Base-by-base conservation (phyloP, 1,140 invertebrate species). In the Procambarus virginalis region DNA sequence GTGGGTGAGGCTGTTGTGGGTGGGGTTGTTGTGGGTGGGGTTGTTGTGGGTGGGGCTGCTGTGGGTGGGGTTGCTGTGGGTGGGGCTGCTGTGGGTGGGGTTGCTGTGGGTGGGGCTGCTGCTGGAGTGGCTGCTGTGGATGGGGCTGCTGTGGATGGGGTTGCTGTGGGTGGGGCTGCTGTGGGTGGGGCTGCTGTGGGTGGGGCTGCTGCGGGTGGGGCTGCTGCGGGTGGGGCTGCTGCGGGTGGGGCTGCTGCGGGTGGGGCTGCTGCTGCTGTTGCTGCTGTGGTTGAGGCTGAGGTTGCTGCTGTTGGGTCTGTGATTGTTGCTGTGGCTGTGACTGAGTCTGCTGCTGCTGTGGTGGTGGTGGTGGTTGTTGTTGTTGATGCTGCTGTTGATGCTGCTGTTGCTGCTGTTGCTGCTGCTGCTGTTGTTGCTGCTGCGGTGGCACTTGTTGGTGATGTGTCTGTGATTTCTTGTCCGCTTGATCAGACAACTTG, bases 401-500 rank as follows among this genome's bases (percentile, higher is more conserved):
- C 22, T 80, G 86, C 55, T 89, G 86, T 64, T 82, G 86, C 22
- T 82, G 86, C 22, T 73, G 68, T 14, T 79, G 79, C 22, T 82
- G 86, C 51, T 89, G 86, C 64, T 86, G 80, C 10, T 80, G 89
- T 64, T 91, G 91, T 45, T 91, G 86, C 84, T 90, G 80, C 14
- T 89, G 90, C 34, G 51, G 82, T 73, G 85, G 84, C 80, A 51
- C 75, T 5, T 86, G 88, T 14, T 83, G 80, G 22, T 79, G 81
- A 20, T 51, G 80, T 45, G 6, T 10, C 51, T 86, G 84, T 55
- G 75, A 17, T 70, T 87, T 91, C 22, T 91, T 86, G 51, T 86
- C 84, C 60, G 92, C 91, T 81, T 93, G 88, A 46, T 95, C 94
- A n/a, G 93, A 93, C 22, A 96, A 92, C 93, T 95, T 95, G 91